Conservation (phyloP, 2,113 vertebrate genomes). For the Sinocyclocheilus rhinocerous region DNA sequence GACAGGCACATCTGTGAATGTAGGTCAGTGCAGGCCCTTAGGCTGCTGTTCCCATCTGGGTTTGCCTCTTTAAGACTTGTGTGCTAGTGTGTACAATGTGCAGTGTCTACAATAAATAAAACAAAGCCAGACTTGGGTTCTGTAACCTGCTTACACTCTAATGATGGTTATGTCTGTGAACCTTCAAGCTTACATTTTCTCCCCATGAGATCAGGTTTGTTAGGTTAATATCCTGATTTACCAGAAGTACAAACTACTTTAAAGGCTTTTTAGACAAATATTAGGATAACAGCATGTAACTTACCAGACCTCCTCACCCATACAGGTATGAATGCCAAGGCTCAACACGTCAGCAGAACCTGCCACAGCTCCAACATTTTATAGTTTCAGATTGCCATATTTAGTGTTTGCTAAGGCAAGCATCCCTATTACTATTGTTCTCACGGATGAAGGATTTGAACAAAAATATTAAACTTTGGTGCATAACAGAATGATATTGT, state of each 20-base stretch:
- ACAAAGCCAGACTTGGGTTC: slow-evolving; percentile 31
- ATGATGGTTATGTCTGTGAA: too few species aligned
- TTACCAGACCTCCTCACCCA: neutral
- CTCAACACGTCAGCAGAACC: neutral
- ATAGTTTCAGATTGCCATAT: neutral
- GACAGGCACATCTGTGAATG: slow-evolving; percentile 56
- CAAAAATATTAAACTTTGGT: neutral
- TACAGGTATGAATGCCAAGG: neutral
- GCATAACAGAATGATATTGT: neutral
- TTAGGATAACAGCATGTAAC: neutral
- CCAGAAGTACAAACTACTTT: neutral
- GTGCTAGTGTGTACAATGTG: slow-evolving; percentile 37
- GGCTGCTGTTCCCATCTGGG: slow-evolving; percentile 55
- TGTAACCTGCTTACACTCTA: neutral
- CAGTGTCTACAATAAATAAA: slow-evolving; percentile 43
- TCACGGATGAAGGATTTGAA: too few species aligned
- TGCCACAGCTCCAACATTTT: neutral
- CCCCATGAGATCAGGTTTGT: neutral
- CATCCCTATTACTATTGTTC: neutral
- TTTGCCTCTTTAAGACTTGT: slow-evolving; percentile 51
- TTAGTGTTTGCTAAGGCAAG: neutral
- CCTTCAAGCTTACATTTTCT: too few species aligned
- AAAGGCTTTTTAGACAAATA: too few species aligned
- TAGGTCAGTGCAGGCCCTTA: slow-evolving; percentile 61
- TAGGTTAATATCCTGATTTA: neutral